Conservation (phyloP, 2,888 invertebrate species). For the Pammene aurita region DNA sequence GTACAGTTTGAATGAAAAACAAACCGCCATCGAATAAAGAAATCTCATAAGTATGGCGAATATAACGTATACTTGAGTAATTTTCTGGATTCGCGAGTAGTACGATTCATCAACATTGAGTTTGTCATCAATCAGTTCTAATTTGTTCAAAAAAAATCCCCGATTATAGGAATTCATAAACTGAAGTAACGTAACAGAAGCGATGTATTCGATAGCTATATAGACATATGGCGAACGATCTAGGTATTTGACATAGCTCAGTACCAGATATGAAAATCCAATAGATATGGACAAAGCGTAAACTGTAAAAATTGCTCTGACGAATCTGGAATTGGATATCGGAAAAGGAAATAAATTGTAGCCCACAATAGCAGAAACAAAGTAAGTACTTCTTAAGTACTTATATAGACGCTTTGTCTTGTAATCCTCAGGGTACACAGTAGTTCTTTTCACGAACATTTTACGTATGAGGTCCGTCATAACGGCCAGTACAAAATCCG, state of each 20-base stretch:
- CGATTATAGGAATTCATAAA: conserved; percentile 8
- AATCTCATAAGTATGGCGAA: conserved; percentile 28
- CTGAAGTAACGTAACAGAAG: conserved; percentile 20
- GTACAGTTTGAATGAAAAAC: conserved; percentile 27
- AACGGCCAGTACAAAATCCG: not conserved
- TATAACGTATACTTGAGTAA: conserved; percentile 8
- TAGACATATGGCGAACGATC: conserved; percentile 31
- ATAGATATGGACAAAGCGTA: conserved; percentile 22
- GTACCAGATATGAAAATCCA: conserved; percentile 19
- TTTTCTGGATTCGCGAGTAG: conserved; percentile 18
- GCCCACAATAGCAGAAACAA: conserved; percentile 25
- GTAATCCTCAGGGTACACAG: conserved; percentile 12
- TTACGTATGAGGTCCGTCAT: conserved; percentile 1
- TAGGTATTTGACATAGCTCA: conserved; percentile 22
- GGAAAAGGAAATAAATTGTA: conserved; percentile 27
- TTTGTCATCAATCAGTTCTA: conserved; percentile 36
- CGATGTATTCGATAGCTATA: conserved; percentile 33
- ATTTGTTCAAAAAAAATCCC: conserved; percentile 8
- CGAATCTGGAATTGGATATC: conserved; percentile 24
- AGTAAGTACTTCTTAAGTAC: conserved; percentile 22
- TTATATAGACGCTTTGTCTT: conserved; percentile 7
- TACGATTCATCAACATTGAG: conserved; percentile 20
- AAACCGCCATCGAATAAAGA: conserved; percentile 28
- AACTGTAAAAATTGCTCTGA: conserved; percentile 9
- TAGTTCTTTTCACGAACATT: not conserved